Conservation (phyloP, 2,797 vertebrate species). For the Dendrocincla fuliginosa region DNA sequence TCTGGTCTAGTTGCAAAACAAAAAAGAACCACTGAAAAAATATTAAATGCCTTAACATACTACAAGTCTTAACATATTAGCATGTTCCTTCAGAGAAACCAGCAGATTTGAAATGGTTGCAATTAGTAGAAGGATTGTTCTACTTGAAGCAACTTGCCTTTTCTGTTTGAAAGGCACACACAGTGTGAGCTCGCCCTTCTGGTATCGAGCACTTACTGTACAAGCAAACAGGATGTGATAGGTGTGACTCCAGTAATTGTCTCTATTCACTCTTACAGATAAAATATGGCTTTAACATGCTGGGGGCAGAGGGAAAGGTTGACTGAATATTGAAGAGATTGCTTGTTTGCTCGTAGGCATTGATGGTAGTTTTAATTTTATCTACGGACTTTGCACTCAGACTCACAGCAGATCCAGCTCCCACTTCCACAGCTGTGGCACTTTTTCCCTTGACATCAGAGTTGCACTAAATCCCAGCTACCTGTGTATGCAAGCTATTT, state of each 20-base stretch:
- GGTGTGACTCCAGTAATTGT: constrained; percentile 59
- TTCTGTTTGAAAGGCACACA: constrained; percentile 61
- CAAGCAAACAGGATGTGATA: constrained; percentile 58
- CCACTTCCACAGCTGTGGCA: not conserved
- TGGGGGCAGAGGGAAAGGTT: not conserved
- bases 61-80: constrained; percentile 47
- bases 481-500: not conserved
- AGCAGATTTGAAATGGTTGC: constrained; percentile 20
- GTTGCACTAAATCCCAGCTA: not conserved
- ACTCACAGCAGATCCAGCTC: not conserved
- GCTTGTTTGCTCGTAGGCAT: not conserved
- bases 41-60: not conserved
- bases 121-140: constrained; percentile 50
- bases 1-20: constrained; percentile 27
- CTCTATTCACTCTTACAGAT: not conserved
- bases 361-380: not conserved
- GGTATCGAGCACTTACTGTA: constrained; percentile 3
- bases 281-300: constrained; percentile 10
- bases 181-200: not conserved
- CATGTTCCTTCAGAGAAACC: constrained; percentile 7
- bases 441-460: not conserved
- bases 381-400: not conserved
- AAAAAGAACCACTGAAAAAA: constrained; percentile 14
- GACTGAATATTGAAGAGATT: not conserved
- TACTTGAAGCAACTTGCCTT: constrained; percentile 64